Evolutionary conservation across 64 coral and sea anemone genomes (phyloP).

Genomic region (Stichodactyla helianthus): DNA sequence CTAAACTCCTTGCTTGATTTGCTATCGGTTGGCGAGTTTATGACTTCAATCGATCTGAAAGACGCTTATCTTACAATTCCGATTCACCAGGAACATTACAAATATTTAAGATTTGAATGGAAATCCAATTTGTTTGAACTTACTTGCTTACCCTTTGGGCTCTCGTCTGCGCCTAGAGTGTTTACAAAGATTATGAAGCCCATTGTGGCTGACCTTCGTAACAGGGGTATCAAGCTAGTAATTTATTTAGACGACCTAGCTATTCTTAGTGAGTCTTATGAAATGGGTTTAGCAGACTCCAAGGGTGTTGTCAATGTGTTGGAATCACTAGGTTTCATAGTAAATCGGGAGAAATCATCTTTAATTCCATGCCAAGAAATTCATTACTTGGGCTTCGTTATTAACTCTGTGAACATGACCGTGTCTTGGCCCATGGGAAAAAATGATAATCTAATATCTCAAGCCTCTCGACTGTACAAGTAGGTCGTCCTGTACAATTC

Average conservation of each 20-base stretch:
- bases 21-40: constrained; percentile 1
- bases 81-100: not conserved
- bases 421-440: not conserved
- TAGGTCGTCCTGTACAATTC: not conserved
- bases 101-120: constrained; percentile 19
- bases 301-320: not conserved
- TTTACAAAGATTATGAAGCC: not conserved
- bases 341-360: not conserved
- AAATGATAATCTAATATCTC: not conserved
- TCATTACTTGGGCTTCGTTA: not conserved
- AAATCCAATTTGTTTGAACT: not conserved
- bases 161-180: not conserved
- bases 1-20: not conserved
- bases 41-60: constrained; percentile 24
- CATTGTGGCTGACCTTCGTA: not conserved
- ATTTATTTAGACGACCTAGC: no score
- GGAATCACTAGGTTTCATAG: not conserved
- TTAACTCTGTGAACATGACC: not conserved
- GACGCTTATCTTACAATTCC: constrained; percentile 27
- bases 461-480: not conserved
- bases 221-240: no score
- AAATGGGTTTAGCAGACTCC: not conserved
- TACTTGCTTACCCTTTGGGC: not conserved
- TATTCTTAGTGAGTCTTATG: no score
- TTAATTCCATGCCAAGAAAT: not conserved